Base-by-base conservation (phyloP, 2,113 vertebrate species). In the pig (Sus scrofa) region DNA sequence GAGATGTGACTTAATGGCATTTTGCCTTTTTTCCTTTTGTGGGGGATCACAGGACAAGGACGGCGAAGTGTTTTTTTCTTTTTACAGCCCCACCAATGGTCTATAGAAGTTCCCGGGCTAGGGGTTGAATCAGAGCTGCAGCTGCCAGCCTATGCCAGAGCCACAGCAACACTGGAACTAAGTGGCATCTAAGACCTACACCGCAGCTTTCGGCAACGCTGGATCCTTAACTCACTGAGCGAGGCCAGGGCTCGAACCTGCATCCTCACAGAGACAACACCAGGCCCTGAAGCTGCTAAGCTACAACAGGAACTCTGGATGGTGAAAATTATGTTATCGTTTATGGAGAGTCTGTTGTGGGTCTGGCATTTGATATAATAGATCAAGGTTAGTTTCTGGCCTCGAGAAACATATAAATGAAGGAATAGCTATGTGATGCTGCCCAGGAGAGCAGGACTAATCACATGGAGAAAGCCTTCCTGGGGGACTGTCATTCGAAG, bases 11-110 rank as follows among this genome's bases (percentile, higher is more conserved):
- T n/a, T 50, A 75, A 26, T 3, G 19, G 12, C 26, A 58, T 50
- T 82, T 91, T 68, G 83, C n/a, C 50, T 86, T 70, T 95, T 95
- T 90, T n/a, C 34, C 12, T 96, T 93, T 78, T 62, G 84, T 67
- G 16, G 63, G 56, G 62, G 58, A 19, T 65, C 34, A 1, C 30
- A 70, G 67, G 54, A 44, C 7, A 24, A 52, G 62, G 20, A 32
- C 77, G 68, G 24, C 74, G 32, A 44, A 44, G 8, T 44, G 4
- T 44, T 44, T 44, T 44, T 44, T 44, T 8, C 44, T 44, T 44
- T 44, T 44, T 44, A 44, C 44, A 44, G 44, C 44, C 44, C 5
- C 44, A 44, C 8, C 44, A 6, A 44, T 4, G 44, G 44, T 8
- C 4, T 44, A 44, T 44, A 8, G 44, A 44, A 44, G 44, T 44